Evolutionary conservation across 1,140 invertebrate genomes (phyloP), one percentile per base, ranked within the genome.

Genomic region (Trichomalopsis sarcophagae): DNA sequence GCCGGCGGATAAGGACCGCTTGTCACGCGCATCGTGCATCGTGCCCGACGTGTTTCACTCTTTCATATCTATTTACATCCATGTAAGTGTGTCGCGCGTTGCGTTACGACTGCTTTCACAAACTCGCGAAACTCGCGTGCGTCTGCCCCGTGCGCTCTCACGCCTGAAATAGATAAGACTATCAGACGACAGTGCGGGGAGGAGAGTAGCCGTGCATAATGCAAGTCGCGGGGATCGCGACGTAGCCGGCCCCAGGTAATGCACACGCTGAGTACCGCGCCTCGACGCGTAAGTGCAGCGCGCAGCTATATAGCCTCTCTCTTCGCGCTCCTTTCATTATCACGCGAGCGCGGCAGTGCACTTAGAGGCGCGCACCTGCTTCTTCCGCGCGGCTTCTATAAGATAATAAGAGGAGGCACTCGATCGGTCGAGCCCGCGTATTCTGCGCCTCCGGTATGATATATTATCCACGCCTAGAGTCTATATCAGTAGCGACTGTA

Each of bases 1-100:
- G 89, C 78, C 86, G 89, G 78, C 85, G 89, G 90, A 91, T 91
- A 92, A 92, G 90, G 91, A 90, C 90, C 89, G 89, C 89, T 62
- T 62, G 21, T 62, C 55, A n/a, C 6, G 17, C 17, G 17, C 21
- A 62, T 36, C 21, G 5, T 62, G 4, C 10, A 7, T 9, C 10
- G 40, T 44, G 40, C 9, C 9, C 7, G 1, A 44, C 40, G 6
- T 0, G 40, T 9, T 44, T 44, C 40, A 44, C 10, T 44, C 40
- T 5, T 10, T 36, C 33, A 36, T 6, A 4, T 36, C 3, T 0
- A 5, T 36, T 36, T 36, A 36, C 33, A 4, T 36, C 2, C 33
- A 4, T 5, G 33, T 36, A 36, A 36, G 33, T 4, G 2, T 36
- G 33, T 36, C 33, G 33, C 40, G 6, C 40, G 9, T 5, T 44